These are phyloP conservation scores for Timandra comae DNA, from an alignment of 2,888 invertebrate genomes.

Conservation along the genomic window DNA sequence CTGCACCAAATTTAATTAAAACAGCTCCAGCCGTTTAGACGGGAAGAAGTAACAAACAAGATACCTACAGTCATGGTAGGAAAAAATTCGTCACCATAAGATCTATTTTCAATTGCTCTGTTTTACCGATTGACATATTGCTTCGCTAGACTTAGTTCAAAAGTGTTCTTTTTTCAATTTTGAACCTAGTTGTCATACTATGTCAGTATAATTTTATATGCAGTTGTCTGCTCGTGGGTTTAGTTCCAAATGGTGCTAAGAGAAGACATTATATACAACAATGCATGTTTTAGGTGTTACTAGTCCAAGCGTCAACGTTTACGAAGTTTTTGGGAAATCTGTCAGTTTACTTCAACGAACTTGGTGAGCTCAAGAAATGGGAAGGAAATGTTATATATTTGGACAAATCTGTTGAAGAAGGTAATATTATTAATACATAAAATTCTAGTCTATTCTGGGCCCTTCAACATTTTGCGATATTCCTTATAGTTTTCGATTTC, in stretches of 20 bases:
- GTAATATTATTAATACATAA: no score
- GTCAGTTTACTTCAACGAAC: conserved; percentile 81
- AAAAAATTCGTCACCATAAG: background rate
- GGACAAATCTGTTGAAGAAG: conserved; percentile 66
- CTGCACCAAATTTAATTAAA: background rate
- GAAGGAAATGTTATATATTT: conserved; percentile 85
- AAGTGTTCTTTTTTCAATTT: background rate
- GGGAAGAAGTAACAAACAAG: background rate
- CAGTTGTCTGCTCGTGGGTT: no score
- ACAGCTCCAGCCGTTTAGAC: no score
- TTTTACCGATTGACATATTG: background rate
- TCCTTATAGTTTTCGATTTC: no score
- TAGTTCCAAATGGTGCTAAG: no score
- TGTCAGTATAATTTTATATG: no score
- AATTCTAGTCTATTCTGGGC: no score
- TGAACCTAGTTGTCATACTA: no score
- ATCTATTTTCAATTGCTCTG: background rate
- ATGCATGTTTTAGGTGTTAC: conserved; percentile 70
- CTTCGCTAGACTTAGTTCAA: background rate
- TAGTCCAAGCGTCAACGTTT: conserved; percentile 84
- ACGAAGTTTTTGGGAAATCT: conserved; percentile 88
- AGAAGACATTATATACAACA: no score
- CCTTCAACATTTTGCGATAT: no score
- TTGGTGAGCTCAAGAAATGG: conserved; percentile 80
- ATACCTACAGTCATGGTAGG: background rate